These are phyloP conservation scores for Cervus canadensis DNA, from an alignment of 2,113 vertebrate species.

Conservation along the genomic window DNA sequence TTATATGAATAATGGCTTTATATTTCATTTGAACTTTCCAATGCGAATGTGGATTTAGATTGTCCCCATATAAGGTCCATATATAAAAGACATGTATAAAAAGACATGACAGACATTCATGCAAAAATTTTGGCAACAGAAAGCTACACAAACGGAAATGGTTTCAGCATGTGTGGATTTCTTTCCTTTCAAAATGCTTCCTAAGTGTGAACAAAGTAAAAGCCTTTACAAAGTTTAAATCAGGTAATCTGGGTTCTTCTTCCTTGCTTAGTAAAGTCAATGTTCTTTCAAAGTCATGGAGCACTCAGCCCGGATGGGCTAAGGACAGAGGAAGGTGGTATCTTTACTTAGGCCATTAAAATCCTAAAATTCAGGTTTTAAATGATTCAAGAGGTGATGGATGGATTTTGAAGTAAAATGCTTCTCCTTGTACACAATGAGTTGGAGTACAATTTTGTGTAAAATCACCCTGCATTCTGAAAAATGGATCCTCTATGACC, in stretches of 20 bases:
- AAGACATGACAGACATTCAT: not conserved
- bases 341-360: not conserved
- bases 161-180: not conserved
- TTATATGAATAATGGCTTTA: not conserved
- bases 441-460: not conserved
- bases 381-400: not conserved
- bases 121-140: not conserved
- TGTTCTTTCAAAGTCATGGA: not conserved
- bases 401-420: not conserved
- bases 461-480: not conserved
- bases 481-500: not conserved
- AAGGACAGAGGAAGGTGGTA: not conserved
- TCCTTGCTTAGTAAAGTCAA: not conserved
- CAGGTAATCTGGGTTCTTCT: not conserved
- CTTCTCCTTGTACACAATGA: not conserved
- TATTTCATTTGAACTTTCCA: not conserved
- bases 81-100: not conserved
- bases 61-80: not conserved
- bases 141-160: not conserved
- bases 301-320: not conserved
- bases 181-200: not conserved
- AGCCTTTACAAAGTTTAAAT: not conserved
- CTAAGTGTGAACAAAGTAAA: not conserved
- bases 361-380: conserved; percentile 8
- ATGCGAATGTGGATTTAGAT: not conserved